Evolutionary conservation across 2,888 invertebrate genomes (phyloP).

Genomic region (Clistopyga incitator): DNA sequence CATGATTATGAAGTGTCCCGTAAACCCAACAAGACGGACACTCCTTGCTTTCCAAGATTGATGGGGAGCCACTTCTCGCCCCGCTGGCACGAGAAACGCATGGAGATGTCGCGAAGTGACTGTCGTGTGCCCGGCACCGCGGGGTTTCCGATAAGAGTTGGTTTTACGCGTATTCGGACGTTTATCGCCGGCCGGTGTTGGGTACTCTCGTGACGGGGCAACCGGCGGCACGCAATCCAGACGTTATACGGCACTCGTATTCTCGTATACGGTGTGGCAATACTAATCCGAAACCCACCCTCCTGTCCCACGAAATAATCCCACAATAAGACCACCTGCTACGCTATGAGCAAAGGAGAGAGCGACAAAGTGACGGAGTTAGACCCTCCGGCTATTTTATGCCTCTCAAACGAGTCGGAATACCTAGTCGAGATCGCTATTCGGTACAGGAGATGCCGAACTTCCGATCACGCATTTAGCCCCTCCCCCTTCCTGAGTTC

Average conservation of each 20-base stretch:
- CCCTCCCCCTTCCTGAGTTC: too few relatives aligned
- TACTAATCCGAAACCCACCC: constrained; percentile 67
- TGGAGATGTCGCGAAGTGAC: constrained; percentile 46
- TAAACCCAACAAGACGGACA: constrained; percentile 9
- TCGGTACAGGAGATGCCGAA: constrained; percentile 38
- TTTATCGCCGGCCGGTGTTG: constrained; percentile 71
- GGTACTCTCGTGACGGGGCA: constrained; percentile 62
- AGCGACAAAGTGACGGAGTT: constrained; percentile 65
- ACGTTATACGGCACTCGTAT: constrained; percentile 71
- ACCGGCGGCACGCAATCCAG: constrained; percentile 74
- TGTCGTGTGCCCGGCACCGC: constrained; percentile 12
- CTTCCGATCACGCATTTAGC: constrained; percentile 30
- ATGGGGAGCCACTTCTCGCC: constrained; percentile 8
- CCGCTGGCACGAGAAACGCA: constrained; percentile 27
- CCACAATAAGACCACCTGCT: constrained; percentile 55
- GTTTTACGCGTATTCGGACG: constrained; percentile 77
- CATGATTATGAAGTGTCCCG: not conserved
- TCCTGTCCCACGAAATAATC: constrained; percentile 45
- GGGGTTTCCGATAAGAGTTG: constrained; percentile 66
- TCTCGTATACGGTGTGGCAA: constrained; percentile 67
- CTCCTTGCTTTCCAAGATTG: constrained; percentile 28
- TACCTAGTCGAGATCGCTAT: not conserved
- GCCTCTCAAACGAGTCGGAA: not conserved
- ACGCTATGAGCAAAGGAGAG: constrained; percentile 28
- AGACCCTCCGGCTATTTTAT: constrained; percentile 29